phyloP scores from a whole-genome alignment of 2,113 vertebrate species.

The Procavia capensis region DNA sequence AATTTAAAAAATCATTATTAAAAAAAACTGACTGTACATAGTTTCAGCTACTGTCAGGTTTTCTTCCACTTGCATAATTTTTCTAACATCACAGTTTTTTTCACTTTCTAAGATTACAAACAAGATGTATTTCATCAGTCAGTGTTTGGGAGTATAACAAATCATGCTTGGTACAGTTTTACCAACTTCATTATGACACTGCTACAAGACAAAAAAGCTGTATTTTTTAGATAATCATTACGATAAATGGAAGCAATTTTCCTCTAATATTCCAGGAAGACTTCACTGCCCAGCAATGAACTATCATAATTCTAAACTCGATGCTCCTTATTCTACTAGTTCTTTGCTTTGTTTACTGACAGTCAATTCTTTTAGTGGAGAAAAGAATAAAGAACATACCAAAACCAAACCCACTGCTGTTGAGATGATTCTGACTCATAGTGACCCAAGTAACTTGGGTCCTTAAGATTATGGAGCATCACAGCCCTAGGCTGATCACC shows the following conservation, averaged over 20 bases:
- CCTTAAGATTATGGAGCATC: not conserved
- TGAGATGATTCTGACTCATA: too few relatives aligned
- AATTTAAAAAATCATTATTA: too few relatives aligned
- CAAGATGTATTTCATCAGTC: not conserved
- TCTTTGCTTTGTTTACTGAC: conserved; percentile 33
- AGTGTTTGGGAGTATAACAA: not conserved
- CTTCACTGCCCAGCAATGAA: not conserved
- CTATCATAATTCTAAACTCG: not conserved
- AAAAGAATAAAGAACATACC: not conserved
- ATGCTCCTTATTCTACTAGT: not conserved
- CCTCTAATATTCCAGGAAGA: not conserved
- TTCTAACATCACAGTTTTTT: not conserved
- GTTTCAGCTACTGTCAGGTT: not conserved
- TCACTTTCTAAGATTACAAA: not conserved
- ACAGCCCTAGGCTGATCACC: not conserved
- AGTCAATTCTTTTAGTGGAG: not conserved
- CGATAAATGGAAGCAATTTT: not conserved
- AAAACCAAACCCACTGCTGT: too few relatives aligned
- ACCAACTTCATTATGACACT: not conserved
- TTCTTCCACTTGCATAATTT: not conserved
- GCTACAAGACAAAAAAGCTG: not conserved
- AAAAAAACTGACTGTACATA: not conserved
- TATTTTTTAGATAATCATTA: not conserved
- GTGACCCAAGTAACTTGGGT: too few relatives aligned
- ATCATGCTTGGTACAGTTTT: not conserved